Evolutionary conservation across 53 echinoderm and acorn worm genomes (phyloP).

Genomic region (Zoroaster sp.): DNA sequence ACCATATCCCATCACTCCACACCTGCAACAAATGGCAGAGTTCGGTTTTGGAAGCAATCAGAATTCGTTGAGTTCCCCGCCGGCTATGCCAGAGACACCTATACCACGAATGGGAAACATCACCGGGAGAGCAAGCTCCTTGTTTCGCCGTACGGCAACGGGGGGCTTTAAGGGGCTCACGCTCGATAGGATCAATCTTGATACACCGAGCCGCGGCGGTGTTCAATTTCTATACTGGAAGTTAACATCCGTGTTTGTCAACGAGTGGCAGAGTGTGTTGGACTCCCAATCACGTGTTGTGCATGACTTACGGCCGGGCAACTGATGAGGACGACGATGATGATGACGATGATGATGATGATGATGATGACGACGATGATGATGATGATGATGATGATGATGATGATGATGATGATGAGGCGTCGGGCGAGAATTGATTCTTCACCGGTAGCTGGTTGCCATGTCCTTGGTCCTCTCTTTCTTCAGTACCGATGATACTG

Average conservation of each 20-base stretch:
- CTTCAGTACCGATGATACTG: not conserved
- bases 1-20: slow-evolving; percentile 21
- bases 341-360: not conserved
- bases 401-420: not conserved
- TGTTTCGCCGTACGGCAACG: not conserved
- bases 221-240: not conserved
- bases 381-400: not conserved
- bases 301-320: not conserved
- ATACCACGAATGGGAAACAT: slow-evolving; percentile 2
- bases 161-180: slow-evolving; percentile 12
- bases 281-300: slow-evolving; percentile 29
- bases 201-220: slow-evolving; percentile 15
- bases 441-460: not conserved
- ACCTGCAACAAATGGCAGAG: slow-evolving; percentile 46
- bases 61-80: slow-evolving; percentile 1
- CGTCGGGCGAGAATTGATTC: not conserved
- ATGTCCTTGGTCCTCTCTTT: not conserved
- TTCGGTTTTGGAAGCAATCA: slow-evolving; percentile 49
- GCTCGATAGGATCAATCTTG: not conserved
- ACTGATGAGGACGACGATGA: not conserved
- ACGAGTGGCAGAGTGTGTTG: slow-evolving; percentile 42
- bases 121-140: not conserved
- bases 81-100: not conserved
- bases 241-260: slow-evolving; percentile 50
- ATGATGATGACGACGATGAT: not conserved